Conservation (phyloP, 2,113 vertebrate species). For the Lepisosteus osseus region DNA sequence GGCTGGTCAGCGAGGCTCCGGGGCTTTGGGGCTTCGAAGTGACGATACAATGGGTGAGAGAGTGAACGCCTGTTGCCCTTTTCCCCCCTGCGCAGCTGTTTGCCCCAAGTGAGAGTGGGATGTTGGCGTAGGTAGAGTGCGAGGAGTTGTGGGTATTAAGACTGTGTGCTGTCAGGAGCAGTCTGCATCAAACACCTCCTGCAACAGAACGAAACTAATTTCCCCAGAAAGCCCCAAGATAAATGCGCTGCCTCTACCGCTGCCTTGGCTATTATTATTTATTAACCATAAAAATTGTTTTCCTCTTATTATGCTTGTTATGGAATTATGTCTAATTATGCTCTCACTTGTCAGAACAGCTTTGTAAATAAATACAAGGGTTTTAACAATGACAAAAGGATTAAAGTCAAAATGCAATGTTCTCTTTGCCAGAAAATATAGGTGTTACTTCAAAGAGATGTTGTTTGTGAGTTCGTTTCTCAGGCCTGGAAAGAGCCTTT, state of each 20-base stretch:
- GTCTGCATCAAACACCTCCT: slow-evolving; percentile 24
- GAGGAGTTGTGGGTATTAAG: slow-evolving; percentile 35
- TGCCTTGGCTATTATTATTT: background rate
- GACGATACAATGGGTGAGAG: background rate
- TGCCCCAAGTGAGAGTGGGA: slow-evolving; percentile 24
- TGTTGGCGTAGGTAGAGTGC: slow-evolving; percentile 29
- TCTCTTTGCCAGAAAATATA: no score
- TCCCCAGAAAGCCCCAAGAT: slow-evolving; percentile 1
- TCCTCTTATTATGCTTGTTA: slow-evolving; percentile 1
- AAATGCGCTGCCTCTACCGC: background rate
- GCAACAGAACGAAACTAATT: background rate
- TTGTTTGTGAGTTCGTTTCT: no score
- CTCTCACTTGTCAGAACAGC: background rate
- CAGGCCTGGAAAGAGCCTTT: no score
- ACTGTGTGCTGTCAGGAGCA: slow-evolving; percentile 39
- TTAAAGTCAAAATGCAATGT: no score
- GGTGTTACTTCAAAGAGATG: no score
- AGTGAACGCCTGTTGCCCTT: background rate
- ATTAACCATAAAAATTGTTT: background rate
- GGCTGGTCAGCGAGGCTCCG: no score
- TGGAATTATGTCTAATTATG: slow-evolving; percentile 13
- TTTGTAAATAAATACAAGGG: background rate
- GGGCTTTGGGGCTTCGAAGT: no score
- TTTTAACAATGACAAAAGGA: no score
- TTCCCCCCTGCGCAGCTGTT: background rate